Evolutionary conservation across 37 sponge, comb jelly and placozoan genomes (phyloP).

Genomic region (Spongilla lacustris): DNA sequence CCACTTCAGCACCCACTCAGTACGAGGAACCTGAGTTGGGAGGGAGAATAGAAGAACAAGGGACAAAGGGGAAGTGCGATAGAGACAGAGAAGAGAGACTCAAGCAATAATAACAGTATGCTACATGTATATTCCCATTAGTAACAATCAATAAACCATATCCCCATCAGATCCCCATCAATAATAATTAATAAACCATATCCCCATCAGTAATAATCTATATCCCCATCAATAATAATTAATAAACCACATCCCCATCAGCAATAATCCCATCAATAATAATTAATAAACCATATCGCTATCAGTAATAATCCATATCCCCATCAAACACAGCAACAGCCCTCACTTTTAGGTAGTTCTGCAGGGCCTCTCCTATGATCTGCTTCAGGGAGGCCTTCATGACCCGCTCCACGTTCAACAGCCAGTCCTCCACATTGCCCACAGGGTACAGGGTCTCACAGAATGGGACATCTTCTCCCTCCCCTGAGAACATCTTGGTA

Average conservation of each 20-base stretch:
- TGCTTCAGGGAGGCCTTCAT: constrained; percentile 86
- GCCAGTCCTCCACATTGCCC: constrained; percentile 99
- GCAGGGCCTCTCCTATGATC: constrained; percentile 84
- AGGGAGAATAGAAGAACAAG: no score
- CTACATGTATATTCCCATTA: no score
- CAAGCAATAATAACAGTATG: neutral
- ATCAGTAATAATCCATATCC: neutral
- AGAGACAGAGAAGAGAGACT: neutral
- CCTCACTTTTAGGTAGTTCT: constrained; percentile 78
- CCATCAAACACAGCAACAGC: no score
- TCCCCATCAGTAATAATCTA: no score
- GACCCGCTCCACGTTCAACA: constrained; percentile 94
- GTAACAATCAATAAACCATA: no score
- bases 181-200: no score
- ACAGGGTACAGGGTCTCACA: constrained; percentile 89
- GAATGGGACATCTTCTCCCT: constrained; percentile 96
- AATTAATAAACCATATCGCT: no score
- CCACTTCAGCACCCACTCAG: constrained; percentile 98
- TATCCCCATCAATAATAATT: no score
- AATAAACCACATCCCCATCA: no score
- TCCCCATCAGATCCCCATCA: no score
- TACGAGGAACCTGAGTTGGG: constrained; percentile 73
- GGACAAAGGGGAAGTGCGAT: neutral
- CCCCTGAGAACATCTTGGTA: constrained; percentile 89
- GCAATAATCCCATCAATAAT: no score